Evolutionary conservation across 2,113 vertebrate species (phyloP).

Genomic region (Daphoenositta chrysoptera): DNA sequence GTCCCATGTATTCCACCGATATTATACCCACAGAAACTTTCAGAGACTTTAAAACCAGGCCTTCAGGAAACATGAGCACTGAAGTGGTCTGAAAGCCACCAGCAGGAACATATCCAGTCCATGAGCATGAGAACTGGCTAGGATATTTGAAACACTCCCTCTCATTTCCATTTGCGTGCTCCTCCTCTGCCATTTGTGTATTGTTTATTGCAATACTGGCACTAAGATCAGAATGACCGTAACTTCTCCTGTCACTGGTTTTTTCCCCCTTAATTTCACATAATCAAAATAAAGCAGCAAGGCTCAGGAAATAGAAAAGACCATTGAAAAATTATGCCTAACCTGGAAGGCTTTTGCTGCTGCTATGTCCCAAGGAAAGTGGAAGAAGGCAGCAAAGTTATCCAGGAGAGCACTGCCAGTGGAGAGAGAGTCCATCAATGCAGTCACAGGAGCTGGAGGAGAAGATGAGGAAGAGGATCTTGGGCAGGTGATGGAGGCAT

Average conservation of each 20-base stretch:
- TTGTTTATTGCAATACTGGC: not conserved
- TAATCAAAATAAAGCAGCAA: not conserved
- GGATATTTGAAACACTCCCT: not conserved
- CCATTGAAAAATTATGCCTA: not conserved
- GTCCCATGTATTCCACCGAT: not conserved
- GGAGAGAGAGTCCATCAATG: not conserved
- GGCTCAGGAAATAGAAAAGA: not conserved
- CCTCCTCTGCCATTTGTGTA: not conserved
- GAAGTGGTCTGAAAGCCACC: not conserved
- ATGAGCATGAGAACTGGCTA: not conserved
- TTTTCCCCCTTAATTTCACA: not conserved
- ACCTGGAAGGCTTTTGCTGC: not conserved
- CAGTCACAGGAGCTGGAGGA: not conserved
- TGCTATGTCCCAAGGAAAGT: not conserved
- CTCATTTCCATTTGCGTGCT: not conserved
- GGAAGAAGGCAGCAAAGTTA: not conserved
- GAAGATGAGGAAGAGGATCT: not conserved
- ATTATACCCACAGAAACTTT: not conserved
- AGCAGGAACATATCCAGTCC: not conserved
- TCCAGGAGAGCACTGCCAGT: not conserved
- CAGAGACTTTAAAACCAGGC: not conserved
- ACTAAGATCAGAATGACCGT: not conserved
- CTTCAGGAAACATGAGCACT: not conserved
- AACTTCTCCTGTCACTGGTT: not conserved
- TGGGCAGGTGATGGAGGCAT: fast-evolving